Conservation (phyloP, 2,113 vertebrate species). For the Nipponia nippon region DNA sequence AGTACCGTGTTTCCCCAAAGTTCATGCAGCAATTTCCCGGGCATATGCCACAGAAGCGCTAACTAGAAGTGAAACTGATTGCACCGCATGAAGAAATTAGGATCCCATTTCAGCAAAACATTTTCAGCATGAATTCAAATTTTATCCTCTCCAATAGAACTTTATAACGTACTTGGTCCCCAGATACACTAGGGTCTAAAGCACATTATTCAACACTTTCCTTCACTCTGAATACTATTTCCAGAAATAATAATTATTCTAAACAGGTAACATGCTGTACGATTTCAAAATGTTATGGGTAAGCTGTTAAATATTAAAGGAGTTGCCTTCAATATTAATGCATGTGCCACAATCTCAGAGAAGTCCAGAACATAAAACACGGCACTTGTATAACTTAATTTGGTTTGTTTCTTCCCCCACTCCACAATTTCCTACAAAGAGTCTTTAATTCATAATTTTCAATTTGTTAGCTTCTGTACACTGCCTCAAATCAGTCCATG, state of each 20-base stretch:
- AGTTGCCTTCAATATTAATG: background rate
- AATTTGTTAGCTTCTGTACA: background rate
- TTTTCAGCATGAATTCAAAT: background rate
- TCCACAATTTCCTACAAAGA: background rate
- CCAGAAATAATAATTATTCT: slow-evolving; percentile 15
- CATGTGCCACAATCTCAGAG: background rate
- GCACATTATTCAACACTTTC: background rate
- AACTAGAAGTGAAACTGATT: background rate
- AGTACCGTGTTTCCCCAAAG: background rate
- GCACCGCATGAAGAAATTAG: background rate
- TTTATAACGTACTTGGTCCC: background rate
- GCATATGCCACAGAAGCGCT: background rate
- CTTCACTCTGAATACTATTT: background rate
- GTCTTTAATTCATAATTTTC: background rate
- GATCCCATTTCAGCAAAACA: background rate
- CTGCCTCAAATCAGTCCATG: background rate
- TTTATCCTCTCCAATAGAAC: background rate
- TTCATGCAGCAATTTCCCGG: background rate
- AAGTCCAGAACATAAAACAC: background rate
- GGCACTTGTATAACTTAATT: background rate
- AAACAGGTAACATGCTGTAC: background rate
- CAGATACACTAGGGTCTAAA: background rate
- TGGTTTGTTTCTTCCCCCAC: background rate
- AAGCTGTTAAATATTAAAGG: slow-evolving; percentile 4
- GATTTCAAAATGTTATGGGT: background rate